Conservation (phyloP, 2,113 vertebrate species). For the Heteronetta atricapilla region DNA sequence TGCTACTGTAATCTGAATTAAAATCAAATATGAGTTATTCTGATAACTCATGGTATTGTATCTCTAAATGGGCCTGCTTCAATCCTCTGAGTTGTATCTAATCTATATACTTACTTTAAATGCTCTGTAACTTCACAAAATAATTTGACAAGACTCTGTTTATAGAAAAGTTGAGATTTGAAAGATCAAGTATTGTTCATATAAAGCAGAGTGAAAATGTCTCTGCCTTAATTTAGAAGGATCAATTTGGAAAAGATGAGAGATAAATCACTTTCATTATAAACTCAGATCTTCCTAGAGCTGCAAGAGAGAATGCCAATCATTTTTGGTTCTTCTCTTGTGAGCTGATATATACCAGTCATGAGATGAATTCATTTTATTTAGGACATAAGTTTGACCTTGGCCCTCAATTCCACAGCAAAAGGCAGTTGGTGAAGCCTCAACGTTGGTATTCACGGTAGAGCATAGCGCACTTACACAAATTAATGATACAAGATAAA, state of each 20-base stretch:
- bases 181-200: slow-evolving; percentile 50
- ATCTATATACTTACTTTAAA: slow-evolving; percentile 21
- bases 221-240: slow-evolving; percentile 63
- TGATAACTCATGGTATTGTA: not conserved
- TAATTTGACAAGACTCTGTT: slow-evolving; percentile 32
- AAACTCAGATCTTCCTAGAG: slow-evolving; percentile 27
- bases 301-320: slow-evolving; percentile 39
- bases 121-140: slow-evolving; percentile 19
- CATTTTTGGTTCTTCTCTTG: slow-evolving; percentile 33
- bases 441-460: not conserved
- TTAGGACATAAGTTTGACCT: slow-evolving; percentile 51
- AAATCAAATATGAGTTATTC: not conserved
- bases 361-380: slow-evolving; percentile 59
- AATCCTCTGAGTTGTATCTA: not conserved
- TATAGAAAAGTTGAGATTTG: slow-evolving; percentile 39
- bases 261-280: slow-evolving; percentile 66
- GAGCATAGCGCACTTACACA: not conserved
- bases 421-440: not conserved
- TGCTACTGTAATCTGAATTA: not conserved
- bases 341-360: slow-evolving; percentile 49
- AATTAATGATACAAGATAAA: not conserved
- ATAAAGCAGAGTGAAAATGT: slow-evolving; percentile 45
- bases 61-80: not conserved
- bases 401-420: slow-evolving; percentile 43
- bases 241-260: slow-evolving; percentile 59